Evolutionary conservation across 2,797 vertebrate genomes (phyloP).

Genomic region (Darevskia nairensis): DNA sequence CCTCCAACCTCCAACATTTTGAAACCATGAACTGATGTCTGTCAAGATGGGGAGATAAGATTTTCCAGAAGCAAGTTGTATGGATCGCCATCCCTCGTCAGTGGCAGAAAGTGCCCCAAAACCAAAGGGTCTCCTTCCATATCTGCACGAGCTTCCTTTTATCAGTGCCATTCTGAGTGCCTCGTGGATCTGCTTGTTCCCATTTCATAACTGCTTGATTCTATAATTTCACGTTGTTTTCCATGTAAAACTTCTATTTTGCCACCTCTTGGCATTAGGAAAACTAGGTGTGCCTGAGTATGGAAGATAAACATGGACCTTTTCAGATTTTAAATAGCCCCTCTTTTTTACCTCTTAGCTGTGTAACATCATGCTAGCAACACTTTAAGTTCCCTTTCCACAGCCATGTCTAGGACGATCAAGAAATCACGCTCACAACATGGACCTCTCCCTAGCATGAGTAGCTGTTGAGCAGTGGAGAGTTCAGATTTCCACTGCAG

Average conservation of each 20-base stretch:
- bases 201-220: not conserved
- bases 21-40: not conserved
- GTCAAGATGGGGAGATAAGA: not conserved
- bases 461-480: not conserved
- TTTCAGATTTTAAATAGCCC: not conserved
- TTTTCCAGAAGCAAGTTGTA: not conserved
- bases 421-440: not conserved
- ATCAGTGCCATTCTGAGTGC: not conserved
- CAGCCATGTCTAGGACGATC: not conserved
- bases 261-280: not conserved
- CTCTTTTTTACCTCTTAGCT: not conserved
- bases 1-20: not conserved
- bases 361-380: not conserved
- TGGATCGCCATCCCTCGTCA: not conserved
- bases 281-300: not conserved
- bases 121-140: conserved; percentile 25
- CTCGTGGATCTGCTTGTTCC: fast-evolving
- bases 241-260: not conserved
- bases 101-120: conserved; percentile 40
- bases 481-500: fast-evolving
- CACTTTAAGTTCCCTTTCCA: not conserved
- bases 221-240: not conserved
- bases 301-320: not conserved
- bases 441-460: not conserved
- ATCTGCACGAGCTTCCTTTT: conserved; percentile 42